phyloP scores from a whole-genome alignment of 2,888 invertebrate species.

The Allacma fusca region DNA sequence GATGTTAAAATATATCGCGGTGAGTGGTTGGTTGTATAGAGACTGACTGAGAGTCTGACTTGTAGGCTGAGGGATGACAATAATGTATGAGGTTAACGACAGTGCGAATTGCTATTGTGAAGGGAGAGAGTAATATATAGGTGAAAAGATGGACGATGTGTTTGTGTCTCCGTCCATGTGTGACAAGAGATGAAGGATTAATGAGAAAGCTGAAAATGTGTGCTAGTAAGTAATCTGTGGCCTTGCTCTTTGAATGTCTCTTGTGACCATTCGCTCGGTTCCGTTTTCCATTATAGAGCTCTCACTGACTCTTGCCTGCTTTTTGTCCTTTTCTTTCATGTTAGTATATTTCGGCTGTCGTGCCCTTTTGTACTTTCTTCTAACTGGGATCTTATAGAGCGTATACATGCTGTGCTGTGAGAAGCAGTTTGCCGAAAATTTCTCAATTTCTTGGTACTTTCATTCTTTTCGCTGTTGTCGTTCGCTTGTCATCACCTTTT shows the following conservation, averaged over 20 bases:
- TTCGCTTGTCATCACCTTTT: conserved; percentile 10
- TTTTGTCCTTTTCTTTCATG: neutral
- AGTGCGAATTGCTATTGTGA: neutral
- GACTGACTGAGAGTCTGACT: neutral
- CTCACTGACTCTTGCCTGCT: neutral
- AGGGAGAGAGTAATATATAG: neutral
- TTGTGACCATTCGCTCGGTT: conserved; percentile 25
- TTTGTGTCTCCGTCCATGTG: conserved; percentile 36
- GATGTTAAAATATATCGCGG: neutral
- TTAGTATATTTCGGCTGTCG: neutral
- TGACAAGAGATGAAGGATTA: conserved; percentile 41
- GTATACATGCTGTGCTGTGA: no score
- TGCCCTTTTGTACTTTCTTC: neutral
- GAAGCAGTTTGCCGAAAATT: neutral
- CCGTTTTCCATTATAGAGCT: conserved; percentile 13
- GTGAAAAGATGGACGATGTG: conserved; percentile 30
- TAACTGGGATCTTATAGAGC: no score
- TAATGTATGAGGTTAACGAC: conserved; percentile 1
- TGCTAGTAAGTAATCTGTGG: conserved; percentile 22
- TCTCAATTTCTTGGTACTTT: conserved; percentile 1
- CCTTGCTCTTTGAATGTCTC: conserved; percentile 29
- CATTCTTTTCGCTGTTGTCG: conserved; percentile 6
- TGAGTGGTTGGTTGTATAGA: neutral
- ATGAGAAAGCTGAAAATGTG: conserved; percentile 34
- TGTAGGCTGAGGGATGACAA: neutral